Evolutionary conservation across 1,140 invertebrate genomes (phyloP).

Genomic region (Yoshiicerus persimilis): DNA sequence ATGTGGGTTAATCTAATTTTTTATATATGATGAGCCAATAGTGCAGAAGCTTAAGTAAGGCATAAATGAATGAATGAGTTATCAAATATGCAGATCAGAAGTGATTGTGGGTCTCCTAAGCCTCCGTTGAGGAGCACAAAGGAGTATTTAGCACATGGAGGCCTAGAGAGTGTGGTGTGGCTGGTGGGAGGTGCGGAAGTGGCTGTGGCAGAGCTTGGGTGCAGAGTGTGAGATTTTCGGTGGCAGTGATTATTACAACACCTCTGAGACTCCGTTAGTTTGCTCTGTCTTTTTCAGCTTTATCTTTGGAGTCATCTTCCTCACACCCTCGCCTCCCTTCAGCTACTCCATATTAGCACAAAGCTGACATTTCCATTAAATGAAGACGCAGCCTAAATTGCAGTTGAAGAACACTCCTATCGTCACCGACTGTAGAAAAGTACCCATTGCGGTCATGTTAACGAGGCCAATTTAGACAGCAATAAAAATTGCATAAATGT

Average conservation of each 20-base stretch:
- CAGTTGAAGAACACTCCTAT: not conserved
- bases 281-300: not conserved
- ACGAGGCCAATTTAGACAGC: conserved; percentile 11
- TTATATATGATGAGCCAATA: no score
- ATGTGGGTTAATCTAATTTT: not conserved
- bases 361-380: not conserved
- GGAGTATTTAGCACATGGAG: no score
- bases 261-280: no score
- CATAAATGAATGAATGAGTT: not conserved
- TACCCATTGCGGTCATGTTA: not conserved
- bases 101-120: no score
- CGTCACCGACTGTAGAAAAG: not conserved
- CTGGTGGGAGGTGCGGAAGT: no score
- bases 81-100: not conserved
- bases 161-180: no score
- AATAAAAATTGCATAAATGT: conserved; percentile 24
- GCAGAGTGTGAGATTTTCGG: no score
- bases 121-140: no score
- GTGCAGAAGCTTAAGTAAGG: not conserved
- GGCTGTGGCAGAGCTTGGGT: no score
- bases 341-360: not conserved
- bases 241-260: no score
- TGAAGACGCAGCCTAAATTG: not conserved
- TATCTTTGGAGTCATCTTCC: not conserved
- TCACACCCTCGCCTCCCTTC: not conserved